Base-by-base conservation (phyloP, 2,888 invertebrate species). In the Amitus sp. region DNA sequence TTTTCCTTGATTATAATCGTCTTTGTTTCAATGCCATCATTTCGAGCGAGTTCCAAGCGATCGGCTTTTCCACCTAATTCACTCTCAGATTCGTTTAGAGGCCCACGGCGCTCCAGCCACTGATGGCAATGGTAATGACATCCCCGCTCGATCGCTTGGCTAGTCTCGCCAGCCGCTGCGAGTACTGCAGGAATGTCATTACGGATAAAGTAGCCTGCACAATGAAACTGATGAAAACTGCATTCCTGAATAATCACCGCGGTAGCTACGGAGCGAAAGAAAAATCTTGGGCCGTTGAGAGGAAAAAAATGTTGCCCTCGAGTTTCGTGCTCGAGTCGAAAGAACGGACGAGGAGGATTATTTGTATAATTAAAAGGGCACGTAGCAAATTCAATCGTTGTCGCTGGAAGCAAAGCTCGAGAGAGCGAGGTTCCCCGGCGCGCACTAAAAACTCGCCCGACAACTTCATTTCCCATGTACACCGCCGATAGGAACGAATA, bases 391-490 rank as follows among this genome's bases (percentile, higher is more conserved):
- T 60, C 33, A 56, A 59, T 60, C 50, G 33, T 55, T 40, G 42
- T 51, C 47, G 51, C 15, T 30, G 13, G n/a, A n/a, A n/a, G n/a
- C 34, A 20, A 15, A 46, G 46, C 15, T 30, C n/a, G n/a, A n/a
- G 27, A 27, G 27, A 27, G 27, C 27, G 5, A 9, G 27, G 27
- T 6, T 27, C 27, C 18, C 46, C 1, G 10, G 4, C 46, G 10
- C 33, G 43, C 20, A 37, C 43, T 60, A 64, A 64, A 64, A 59
- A 64, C 63, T 56, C 59, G 37, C 47, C 56, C 52, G 53, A 59
- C 63, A 57, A 64, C 59, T 59, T 64, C 56, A 64, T 64, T 64
- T 60, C 60, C 64, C 60, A 60, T 50, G 53, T 64, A 43, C 51
- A 47, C 52, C 47, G 43, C 52, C 52, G 53, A 52, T 59, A 56